Base-by-base conservation (phyloP, 2,113 vertebrate genomes). In the Anolis carolinensis region DNA sequence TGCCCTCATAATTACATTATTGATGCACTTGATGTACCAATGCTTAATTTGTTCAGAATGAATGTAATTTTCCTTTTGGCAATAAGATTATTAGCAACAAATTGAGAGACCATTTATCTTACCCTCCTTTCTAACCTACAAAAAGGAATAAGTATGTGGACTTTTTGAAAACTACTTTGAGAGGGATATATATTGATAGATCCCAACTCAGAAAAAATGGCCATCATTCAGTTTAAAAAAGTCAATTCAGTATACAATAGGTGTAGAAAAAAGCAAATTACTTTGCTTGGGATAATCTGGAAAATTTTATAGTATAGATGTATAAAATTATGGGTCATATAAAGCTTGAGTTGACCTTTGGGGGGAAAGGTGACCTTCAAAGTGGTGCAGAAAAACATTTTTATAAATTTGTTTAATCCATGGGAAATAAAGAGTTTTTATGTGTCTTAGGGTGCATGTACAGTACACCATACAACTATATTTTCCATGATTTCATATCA, bases 31-130 rank as follows among this genome's bases (percentile, higher is more conserved):
- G 90, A 93, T 94, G 91, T 89, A 92, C 90, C 83, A 59, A 76
- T 93, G 67, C 93, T 93, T 89, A 90, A 92, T 91, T 93, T 93
- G 88, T 89, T 73, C 81, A 55, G 5, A 87, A 80, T 88, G 86
- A 83, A 67, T 91, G 83, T 86, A n/a, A 76, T 93, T 95, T 93
- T 93, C 21, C 72, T 86, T 92, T 93, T 90, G 67, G 79, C 84
- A 74, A 88, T 55, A 90, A 90, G 2, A 70, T 74, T 87, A 84
- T 74, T 90, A 92, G 36, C n/a, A 77, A 76, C 50, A 59, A 79
- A 71, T 65, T 62, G 93, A 92, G 73, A 44, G 74, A 75, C 89
- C 76, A 93, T 92, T 94, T 91, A 93, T 94, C 93, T 93, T 50
- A 89, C 92, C 89, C 84, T 86, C 30, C 59, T 11, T 50, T 32